Conservation (phyloP, 2,888 invertebrate species). For the Melieria crassipennis region DNA sequence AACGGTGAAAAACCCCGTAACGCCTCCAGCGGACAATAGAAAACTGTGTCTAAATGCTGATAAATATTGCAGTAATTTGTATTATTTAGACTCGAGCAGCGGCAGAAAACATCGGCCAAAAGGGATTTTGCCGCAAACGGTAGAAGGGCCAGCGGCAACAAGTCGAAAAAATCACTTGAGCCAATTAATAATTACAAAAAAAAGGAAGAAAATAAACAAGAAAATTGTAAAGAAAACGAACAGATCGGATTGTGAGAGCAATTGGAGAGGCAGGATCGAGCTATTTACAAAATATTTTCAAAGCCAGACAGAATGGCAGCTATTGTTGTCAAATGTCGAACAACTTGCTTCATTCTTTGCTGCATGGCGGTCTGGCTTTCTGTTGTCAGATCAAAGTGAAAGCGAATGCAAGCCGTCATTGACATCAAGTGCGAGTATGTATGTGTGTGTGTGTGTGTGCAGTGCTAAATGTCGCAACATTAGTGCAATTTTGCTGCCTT, state of each 20-base stretch:
- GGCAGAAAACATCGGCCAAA: conserved; percentile 25
- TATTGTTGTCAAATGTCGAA: conserved; percentile 34
- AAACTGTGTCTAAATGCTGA: conserved; percentile 42
- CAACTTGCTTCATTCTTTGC: conserved; percentile 12
- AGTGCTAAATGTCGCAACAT: conserved; percentile 28
- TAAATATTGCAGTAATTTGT: conserved; percentile 45
- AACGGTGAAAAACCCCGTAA: background rate
- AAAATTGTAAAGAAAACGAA: background rate
- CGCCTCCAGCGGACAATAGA: conserved; percentile 37
- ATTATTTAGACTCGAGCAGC: conserved; percentile 28
- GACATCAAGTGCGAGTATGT: background rate
- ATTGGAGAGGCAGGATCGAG: background rate
- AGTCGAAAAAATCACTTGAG: conserved; percentile 45
- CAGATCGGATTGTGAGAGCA: background rate
- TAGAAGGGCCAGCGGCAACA: conserved; percentile 26
- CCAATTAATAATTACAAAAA: conserved; percentile 45
- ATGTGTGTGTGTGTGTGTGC: conserved; percentile 10
- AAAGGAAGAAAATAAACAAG: conserved; percentile 17
- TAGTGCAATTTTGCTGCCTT: background rate
- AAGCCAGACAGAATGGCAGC: conserved; percentile 42
- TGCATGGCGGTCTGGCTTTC: background rate
- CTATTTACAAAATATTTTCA: conserved; percentile 37
- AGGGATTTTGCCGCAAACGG: conserved; percentile 18
- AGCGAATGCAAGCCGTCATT: background rate
- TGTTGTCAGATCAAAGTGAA: conserved; percentile 25